A percentile compares a stretch with the other conserved stretches of the same genome.
Evolutionary conservation across 1,140 invertebrate species (phyloP).

Genomic region (Heliothis virescens): DNA sequence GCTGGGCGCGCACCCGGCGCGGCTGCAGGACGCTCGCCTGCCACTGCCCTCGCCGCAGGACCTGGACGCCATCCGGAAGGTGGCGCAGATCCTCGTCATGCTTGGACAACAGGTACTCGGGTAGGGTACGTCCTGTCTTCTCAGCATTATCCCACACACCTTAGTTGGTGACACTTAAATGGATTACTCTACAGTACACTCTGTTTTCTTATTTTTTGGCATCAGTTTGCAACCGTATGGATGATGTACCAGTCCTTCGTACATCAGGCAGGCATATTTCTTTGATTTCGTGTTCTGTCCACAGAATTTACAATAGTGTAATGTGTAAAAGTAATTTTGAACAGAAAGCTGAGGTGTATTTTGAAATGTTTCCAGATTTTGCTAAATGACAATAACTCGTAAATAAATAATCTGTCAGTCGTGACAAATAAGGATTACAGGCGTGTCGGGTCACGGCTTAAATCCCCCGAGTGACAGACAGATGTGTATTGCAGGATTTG

Average conservation of each 20-base stretch:
- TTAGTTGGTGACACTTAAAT: no score
- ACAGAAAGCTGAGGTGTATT: neutral
- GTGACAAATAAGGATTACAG: conserved; percentile 15
- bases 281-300: neutral
- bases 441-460: conserved; percentile 8
- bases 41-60: conserved; percentile 63
- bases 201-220: no score
- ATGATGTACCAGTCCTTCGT: no score
- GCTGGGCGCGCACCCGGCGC: conserved; percentile 54
- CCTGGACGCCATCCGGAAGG: conserved; percentile 73
- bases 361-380: neutral
- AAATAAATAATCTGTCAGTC: conserved; percentile 14
- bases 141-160: neutral
- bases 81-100: conserved; percentile 75
- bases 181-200: no score
- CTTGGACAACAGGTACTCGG: conserved; percentile 76
- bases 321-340: neutral
- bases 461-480: conserved; percentile 13
- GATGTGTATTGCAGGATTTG: conserved; percentile 1
- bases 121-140: conserved; percentile 51
- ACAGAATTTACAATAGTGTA: neutral
- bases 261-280: no score
- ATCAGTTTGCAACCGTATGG: no score
- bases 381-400: conserved; percentile 5
- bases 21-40: conserved; percentile 60